phyloP scores from a whole-genome alignment of 2,113 vertebrate species.

The Scophthalmus maximus region DNA sequence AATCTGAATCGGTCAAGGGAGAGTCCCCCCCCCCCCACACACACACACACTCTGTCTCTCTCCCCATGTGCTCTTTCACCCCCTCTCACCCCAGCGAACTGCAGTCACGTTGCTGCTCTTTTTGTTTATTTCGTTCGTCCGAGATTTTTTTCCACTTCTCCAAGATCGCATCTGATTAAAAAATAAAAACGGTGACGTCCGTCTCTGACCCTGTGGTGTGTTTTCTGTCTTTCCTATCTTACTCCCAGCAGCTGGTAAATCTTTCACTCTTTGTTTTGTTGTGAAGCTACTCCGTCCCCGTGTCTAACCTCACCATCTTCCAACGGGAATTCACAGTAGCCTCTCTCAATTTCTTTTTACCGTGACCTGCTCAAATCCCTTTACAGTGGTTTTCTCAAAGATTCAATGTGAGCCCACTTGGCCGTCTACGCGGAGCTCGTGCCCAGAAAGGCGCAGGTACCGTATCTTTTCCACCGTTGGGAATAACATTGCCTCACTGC shows the following conservation, averaged over 20 bases:
- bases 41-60: slow-evolving; percentile 1
- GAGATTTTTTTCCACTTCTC: slow-evolving; percentile 20
- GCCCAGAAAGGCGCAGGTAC: slow-evolving; percentile 38
- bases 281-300: slow-evolving; percentile 12
- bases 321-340: neutral
- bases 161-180: slow-evolving; percentile 29
- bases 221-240: slow-evolving; percentile 33
- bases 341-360: neutral
- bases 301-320: neutral
- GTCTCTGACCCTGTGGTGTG: slow-evolving; percentile 42
- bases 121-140: slow-evolving; percentile 44
- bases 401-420: slow-evolving; percentile 4
- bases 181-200: slow-evolving; percentile 20
- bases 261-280: slow-evolving; percentile 5
- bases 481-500: slow-evolving; percentile 37
- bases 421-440: slow-evolving; percentile 8
- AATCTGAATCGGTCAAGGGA: slow-evolving; percentile 56
- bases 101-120: slow-evolving; percentile 29
- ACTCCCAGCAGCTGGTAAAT: slow-evolving; percentile 19
- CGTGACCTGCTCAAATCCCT: slow-evolving; percentile 3
- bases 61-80: slow-evolving; percentile 47
- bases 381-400: neutral
- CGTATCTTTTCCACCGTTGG: slow-evolving; percentile 34
- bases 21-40: slow-evolving; percentile 38
- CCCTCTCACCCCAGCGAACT: too few species aligned